Conservation (phyloP, 2,888 invertebrate species). For the Mythimna ferrago region DNA sequence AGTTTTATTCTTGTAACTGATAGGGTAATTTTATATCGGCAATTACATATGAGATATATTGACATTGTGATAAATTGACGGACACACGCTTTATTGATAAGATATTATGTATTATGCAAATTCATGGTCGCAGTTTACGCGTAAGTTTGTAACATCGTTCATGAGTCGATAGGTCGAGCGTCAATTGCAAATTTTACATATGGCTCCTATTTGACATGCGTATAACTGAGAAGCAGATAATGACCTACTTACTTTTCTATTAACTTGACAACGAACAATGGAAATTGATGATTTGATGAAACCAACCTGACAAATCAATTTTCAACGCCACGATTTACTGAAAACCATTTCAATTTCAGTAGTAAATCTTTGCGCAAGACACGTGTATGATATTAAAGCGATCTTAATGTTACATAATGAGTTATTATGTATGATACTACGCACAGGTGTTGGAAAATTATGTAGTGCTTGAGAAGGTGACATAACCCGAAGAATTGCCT, state of each 20-base stretch:
- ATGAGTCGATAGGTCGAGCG: neutral
- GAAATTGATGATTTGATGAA: constrained; percentile 23
- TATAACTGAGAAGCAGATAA: neutral
- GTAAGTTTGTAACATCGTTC: neutral
- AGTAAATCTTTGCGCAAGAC: constrained; percentile 17
- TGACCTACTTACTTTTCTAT: constrained; percentile 10
- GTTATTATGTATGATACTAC: constrained; percentile 3
- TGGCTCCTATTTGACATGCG: neutral
- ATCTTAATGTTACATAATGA: constrained; percentile 26
- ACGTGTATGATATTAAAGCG: neutral
- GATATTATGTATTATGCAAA: constrained; percentile 16
- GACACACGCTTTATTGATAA: constrained; percentile 41
- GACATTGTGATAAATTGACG: constrained; percentile 38
- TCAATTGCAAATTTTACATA: neutral
- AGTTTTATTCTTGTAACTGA: neutral
- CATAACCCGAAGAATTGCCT: too few species aligned
- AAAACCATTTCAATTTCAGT: constrained; percentile 10
- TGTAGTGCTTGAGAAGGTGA: neutral
- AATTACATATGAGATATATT: constrained; percentile 14
- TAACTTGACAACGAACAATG: constrained; percentile 27
- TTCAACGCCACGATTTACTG: neutral
- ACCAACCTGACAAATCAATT: constrained; percentile 21
- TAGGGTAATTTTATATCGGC: constrained; percentile 6
- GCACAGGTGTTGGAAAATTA: neutral
- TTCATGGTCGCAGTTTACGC: constrained; percentile 32